These are phyloP conservation scores for Shinisaurus crocodilurus DNA, from an alignment of 2,113 vertebrate genomes.

Conservation along the genomic window DNA sequence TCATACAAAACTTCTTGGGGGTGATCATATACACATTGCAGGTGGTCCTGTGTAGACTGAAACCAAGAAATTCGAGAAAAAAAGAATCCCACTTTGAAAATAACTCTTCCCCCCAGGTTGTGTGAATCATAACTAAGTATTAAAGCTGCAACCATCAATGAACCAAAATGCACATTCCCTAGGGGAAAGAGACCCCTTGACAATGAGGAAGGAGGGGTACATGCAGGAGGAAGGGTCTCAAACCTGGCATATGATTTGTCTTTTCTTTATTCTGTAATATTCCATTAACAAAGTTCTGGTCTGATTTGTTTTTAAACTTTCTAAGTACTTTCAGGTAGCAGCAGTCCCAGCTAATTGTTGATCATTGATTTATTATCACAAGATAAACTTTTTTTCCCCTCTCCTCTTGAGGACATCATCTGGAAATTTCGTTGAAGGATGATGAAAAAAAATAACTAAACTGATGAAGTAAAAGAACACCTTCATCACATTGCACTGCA, in stretches of 20 bases:
- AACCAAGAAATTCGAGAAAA: neutral
- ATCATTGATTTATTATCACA: conserved; percentile 14
- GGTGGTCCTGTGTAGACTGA: neutral
- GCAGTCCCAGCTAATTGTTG: neutral
- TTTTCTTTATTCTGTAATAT: neutral
- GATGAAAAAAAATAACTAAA: conserved; percentile 8
- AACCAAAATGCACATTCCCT: conserved; percentile 51
- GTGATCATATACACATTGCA: neutral
- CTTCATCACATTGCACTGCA: conserved; percentile 25
- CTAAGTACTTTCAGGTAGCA: neutral
- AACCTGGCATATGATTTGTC: neutral
- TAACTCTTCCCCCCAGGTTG: neutral
- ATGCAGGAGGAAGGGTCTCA: neutral
- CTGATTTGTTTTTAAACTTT: neutral
- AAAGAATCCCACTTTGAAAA: neutral
- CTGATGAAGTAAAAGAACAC: neutral
- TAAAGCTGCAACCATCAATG: neutral
- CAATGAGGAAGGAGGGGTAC: conserved; percentile 9
- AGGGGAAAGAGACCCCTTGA: conserved; percentile 50
- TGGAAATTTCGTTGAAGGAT: neutral
- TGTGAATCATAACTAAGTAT: neutral
- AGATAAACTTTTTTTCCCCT: neutral
- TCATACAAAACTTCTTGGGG: neutral
- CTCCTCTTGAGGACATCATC: neutral
- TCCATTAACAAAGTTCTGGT: neutral